Conservation (phyloP, 37 sponge, comb jelly and placozoan species). For the Geodia barretti region DNA sequence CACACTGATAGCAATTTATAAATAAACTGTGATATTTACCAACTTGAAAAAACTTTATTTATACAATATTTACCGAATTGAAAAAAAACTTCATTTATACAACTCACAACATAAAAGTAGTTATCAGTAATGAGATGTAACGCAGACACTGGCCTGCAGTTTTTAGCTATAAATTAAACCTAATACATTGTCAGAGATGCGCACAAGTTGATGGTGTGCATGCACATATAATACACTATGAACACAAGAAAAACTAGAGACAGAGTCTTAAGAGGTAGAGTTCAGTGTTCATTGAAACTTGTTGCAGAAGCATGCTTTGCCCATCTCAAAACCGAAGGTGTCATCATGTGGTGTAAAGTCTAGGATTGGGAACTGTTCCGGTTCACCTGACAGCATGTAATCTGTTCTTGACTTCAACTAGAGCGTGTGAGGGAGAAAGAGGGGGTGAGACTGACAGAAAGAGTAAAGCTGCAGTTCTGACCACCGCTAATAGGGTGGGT, state of each 20-base stretch:
- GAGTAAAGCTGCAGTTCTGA: no score
- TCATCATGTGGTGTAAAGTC: slow-evolving; percentile 16
- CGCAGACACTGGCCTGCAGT: neutral
- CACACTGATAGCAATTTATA: no score
- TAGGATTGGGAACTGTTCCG: slow-evolving; percentile 51
- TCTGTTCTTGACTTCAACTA: slow-evolving; percentile 34
- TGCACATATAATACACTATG: neutral
- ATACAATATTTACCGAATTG: neutral
- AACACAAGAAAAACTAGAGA: neutral
- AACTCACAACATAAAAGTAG: neutral
- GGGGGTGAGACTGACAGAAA: neutral
- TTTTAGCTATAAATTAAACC: neutral
- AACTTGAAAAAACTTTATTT: neutral
- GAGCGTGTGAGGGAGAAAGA: neutral
- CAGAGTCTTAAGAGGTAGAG: neutral
- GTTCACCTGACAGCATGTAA: slow-evolving; percentile 32
- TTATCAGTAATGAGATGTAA: neutral
- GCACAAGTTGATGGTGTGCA: neutral
- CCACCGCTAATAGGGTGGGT: no score
- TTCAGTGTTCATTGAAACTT: neutral
- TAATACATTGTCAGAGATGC: neutral
- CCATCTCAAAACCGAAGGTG: slow-evolving; percentile 42
- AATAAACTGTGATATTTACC: no score
- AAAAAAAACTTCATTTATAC: neutral
- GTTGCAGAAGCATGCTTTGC: slow-evolving; percentile 70